Evolutionary conservation across 2,888 invertebrate species (phyloP), one percentile per base, ranked within the genome.

Genomic region (Tuta absoluta): DNA sequence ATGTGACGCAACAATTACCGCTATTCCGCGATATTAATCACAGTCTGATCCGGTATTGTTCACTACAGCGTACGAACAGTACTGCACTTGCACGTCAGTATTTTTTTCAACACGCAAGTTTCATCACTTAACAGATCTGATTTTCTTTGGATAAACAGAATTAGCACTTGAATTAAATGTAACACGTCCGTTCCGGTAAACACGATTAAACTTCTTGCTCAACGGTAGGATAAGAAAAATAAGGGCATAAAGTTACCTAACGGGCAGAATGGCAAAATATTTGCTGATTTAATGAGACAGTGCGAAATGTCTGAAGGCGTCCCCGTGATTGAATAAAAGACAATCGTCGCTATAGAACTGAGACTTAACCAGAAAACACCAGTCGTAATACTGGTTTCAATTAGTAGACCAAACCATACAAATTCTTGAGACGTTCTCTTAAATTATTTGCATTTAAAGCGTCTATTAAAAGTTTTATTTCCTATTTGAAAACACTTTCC

Each of bases 341-440:
- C 69, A 72, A 71, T 66, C 67, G 77, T 70, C 72, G 69, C 71
- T 72, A 71, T 71, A 73, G 75, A 79, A 78, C 75, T 79, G 72
- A 69, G 73, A 77, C 69, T 65, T 75, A 85, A 84, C 87, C 77
- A 80, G 88, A 83, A 83, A 80, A 78, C 78, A 79, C 86, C 81
- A 87, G 86, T 81, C 78, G 68, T 64, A 59, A 81, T 81, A 82
- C 85, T 81, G 79, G 85, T 86, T 87, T 85, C 76, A 85, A 86
- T 86, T 83, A 66, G 51, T 19, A 10, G 11, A 10, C 4, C 41
- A 41, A 14, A 41, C 14, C 41, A 41, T 41, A 2, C 1, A 3
- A 14, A 14, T 1, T 41, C 8, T n/a, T 8, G 17, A 17, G 7
- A n/a, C 45, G 4, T 14, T 33, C 10, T 8, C 8, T 33, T 8